Percentiles rank a stretch among this genome's conserved stretches.
Evolutionary conservation across 2,888 invertebrate species (phyloP).

Genomic region (Eustalomyia histrio): DNA sequence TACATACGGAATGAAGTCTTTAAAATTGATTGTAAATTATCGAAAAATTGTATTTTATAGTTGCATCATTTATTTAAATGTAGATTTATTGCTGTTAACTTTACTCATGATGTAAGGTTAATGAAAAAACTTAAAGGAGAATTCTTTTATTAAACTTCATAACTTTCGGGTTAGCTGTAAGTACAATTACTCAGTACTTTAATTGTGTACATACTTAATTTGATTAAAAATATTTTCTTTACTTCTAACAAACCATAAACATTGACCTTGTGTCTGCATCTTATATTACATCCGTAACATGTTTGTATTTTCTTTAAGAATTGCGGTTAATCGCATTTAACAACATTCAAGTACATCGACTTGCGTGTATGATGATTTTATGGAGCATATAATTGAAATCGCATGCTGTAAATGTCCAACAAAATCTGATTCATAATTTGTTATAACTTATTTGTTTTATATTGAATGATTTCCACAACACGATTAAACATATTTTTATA

Average conservation of each 20-base stretch:
- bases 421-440: constrained; percentile 1
- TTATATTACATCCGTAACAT: constrained; percentile 58
- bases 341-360: neutral
- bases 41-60: too few relatives aligned
- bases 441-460: neutral
- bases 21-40: too few relatives aligned
- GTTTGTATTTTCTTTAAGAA: constrained; percentile 27
- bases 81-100: too few relatives aligned
- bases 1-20: too few relatives aligned
- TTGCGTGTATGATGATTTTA: constrained; percentile 8
- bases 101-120: too few relatives aligned
- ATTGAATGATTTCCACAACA: constrained; percentile 2
- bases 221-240: neutral
- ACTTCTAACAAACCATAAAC: constrained; percentile 30
- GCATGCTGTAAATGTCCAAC: constrained; percentile 29
- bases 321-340: constrained; percentile 56
- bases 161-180: too few relatives aligned
- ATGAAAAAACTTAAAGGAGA: too few relatives aligned
- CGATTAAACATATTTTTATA: constrained; percentile 5
- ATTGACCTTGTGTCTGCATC: constrained; percentile 62
- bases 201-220: neutral
- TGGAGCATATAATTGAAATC: constrained; percentile 20
- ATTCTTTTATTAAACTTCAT: too few relatives aligned
- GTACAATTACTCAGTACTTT: neutral
- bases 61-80: too few relatives aligned